Evolutionary conservation across 2,797 vertebrate genomes (phyloP).

Genomic region (Pachyuromys duprasi): DNA sequence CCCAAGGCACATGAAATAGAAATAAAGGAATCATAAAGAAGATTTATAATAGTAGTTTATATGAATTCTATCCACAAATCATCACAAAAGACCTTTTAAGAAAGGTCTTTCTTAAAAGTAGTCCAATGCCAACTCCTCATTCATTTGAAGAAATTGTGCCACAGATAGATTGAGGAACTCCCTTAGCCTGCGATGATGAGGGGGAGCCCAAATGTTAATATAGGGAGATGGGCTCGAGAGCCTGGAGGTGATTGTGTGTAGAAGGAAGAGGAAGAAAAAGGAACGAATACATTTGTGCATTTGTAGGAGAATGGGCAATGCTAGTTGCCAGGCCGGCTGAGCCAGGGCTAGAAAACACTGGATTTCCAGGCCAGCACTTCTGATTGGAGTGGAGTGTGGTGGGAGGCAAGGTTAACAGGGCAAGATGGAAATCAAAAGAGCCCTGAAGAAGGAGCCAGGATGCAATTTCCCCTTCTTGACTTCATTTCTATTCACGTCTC

Average conservation of each 20-base stretch:
- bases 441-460: background rate
- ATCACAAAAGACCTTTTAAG: background rate
- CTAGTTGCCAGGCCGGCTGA: background rate
- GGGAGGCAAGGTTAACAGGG: background rate
- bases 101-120: too few relatives aligned
- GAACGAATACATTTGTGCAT: accelerated
- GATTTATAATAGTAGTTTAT: too few relatives aligned
- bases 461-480: background rate
- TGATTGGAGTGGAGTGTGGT: background rate
- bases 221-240: background rate
- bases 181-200: background rate
- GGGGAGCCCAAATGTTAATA: background rate
- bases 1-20: too few relatives aligned
- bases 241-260: background rate
- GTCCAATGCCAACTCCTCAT: background rate
- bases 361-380: background rate
- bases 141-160: background rate
- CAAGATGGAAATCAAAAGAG: background rate
- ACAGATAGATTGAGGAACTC: background rate
- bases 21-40: too few relatives aligned
- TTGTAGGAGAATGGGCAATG: background rate
- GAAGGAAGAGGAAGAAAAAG: background rate
- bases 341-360: background rate
- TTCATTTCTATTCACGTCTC: background rate
- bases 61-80: background rate